These are phyloP conservation scores for Hipposideros larvatus DNA, from an alignment of 2,797 vertebrate genomes.

Conservation along the genomic window DNA sequence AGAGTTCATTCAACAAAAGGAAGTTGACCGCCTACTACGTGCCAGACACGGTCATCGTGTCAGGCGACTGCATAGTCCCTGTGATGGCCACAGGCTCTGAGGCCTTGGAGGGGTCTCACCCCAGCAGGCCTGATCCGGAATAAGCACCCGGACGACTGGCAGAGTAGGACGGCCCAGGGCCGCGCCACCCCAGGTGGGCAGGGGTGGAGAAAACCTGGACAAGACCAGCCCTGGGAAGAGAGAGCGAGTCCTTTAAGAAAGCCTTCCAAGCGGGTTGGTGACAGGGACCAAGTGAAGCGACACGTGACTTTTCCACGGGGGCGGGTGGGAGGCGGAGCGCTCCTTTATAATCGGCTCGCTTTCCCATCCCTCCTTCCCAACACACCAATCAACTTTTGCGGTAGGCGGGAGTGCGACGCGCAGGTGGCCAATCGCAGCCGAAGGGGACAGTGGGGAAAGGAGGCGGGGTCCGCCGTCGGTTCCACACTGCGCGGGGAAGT, in stretches of 20 bases:
- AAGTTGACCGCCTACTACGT: conserved; percentile 57
- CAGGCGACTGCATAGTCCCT: not conserved
- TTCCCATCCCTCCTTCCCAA: not conserved
- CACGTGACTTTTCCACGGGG: conserved; percentile 74
- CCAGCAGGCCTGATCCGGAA: not conserved
- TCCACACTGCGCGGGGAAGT: conserved; percentile 50
- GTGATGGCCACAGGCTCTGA: not conserved
- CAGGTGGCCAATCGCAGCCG: conserved; percentile 24
- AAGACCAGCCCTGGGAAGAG: not conserved
- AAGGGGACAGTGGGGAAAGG: not conserved
- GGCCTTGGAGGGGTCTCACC: not conserved
- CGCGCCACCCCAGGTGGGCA: not conserved
- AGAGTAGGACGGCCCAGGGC: not conserved
- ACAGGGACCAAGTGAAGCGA: conserved; percentile 36
- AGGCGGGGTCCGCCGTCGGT: not conserved
- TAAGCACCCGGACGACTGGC: not conserved
- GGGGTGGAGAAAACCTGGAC: not conserved
- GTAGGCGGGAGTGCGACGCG: conserved; percentile 51
- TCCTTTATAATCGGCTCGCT: not conserved
- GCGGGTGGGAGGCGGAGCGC: not conserved
- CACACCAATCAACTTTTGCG: conserved; percentile 63
- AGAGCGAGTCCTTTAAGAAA: conserved; percentile 74
- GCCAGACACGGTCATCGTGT: conserved; percentile 16
- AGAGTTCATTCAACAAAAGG: conserved; percentile 64
- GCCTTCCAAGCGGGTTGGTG: conserved; percentile 53